Evolutionary conservation across 2,888 invertebrate species (phyloP), one percentile per base, ranked within the genome.

Genomic region (Watsonalla cultraria): DNA sequence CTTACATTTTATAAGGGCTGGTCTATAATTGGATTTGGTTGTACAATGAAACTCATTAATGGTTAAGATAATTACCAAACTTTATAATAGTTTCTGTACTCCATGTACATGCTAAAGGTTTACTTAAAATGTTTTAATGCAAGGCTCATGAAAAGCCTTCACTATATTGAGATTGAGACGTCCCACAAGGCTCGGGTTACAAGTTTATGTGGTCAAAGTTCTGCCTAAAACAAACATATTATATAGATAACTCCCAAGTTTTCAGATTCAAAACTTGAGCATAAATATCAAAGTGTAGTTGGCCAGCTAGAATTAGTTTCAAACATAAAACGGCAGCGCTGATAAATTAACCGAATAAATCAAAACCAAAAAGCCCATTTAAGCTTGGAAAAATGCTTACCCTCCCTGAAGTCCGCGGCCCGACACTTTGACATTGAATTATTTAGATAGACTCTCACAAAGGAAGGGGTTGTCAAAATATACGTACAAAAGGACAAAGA

Each of bases 401-500:
- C 42, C 42, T 42, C 11, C 42, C 42, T 11, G 11, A 11, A 42
- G 42, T 37, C 42, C 42, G 62, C 69, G 56, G 51, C 56, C 53
- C 65, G 61, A 58, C 61, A 61, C 50, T 57, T 58, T 61, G 66
- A 67, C 72, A 66, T 70, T 74, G 70, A 72, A 67, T 72, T 72
- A 73, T 73, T 71, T 71, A 71, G 67, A 68, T 61, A 64, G 67
- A 67, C 65, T 57, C 60, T 61, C 60, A 66, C 67, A 71, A 68
- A 67, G 39, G 15, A 49, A 37, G 15, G 49, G 49, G 49, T 39
- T 63, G 60, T 54, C 61, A 61, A 68, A 66, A 68, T 63, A 59
- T 57, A 65, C 61, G 66, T 61, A 66, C 64, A 68, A 66, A 66
- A 63, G 66, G 66, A 68, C 66, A 68, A 68, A 65, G 65, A 58